Base-by-base conservation (phyloP, 2,888 invertebrate genomes). In the Arrhopalites spinosus region DNA sequence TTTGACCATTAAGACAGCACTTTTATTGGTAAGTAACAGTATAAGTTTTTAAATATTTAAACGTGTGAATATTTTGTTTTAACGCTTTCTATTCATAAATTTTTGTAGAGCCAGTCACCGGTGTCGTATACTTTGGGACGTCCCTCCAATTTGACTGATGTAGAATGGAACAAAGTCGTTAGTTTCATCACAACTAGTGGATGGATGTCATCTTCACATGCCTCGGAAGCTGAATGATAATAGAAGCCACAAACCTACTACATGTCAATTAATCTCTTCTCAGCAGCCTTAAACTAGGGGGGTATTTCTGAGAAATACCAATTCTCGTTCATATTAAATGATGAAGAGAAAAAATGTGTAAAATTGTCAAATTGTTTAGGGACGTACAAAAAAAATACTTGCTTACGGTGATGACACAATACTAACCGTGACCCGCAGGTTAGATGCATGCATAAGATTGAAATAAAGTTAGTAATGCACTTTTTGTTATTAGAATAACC, bases 1-100 rank as follows among this genome's bases (percentile, higher is more conserved):
- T 88, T 90, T 94, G 83, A 93, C 94, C 2, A 88, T 95, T 86
- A 96, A 96, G 87, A 92, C 95, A 17, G 89, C 94, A 83, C 89
- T 95, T 79, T 88, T 96, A 76, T 90, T 92, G 85, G 91, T 91
- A 78, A 86, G 88, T 81, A 81, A 85, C 85, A 81, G 27, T 8
- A 45, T 20, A 27, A 3, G n/a, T n/a, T n/a, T 59, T 59, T 36
- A 67, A 50, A 61, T 70, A 20, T 64, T 50, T 66, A 30, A 36
- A 66, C 5, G 20, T 8, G 20, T 23, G 36, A 20, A 15, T 50
- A 69, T 30, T 56, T 27, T 27, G 25, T 17, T 59, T 43, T 8
- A 23, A 20, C n/a, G 29, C 20, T 66, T 29, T 27, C 1, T 73
- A 27, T 29, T n/a, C 11, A 56, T 43, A 30, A 23, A n/a, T n/a